phyloP scores from a whole-genome alignment of 2,113 vertebrate genomes.

The Tricholaema leucomelas region DNA sequence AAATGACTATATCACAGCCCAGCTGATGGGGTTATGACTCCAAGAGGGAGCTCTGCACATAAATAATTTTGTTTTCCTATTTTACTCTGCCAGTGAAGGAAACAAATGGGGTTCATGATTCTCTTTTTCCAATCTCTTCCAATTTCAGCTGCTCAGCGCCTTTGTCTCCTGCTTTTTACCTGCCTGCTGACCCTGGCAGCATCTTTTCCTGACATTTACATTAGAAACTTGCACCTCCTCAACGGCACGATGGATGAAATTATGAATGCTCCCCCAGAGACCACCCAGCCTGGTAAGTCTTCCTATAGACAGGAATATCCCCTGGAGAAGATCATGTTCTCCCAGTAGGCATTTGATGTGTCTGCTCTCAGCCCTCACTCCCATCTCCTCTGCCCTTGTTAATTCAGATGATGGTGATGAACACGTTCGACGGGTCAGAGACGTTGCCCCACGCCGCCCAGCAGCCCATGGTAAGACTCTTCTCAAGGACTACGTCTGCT shows the following conservation, averaged over 20 bases:
- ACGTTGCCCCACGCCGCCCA: background rate
- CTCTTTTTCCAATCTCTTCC: background rate
- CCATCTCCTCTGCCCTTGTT: background rate
- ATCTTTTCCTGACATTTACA: slow-evolving; percentile 24
- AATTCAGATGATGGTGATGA: background rate
- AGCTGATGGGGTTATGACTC: background rate
- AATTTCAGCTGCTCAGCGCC: slow-evolving; percentile 12
- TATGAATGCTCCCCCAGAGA: slow-evolving; percentile 1
- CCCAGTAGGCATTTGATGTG: background rate
- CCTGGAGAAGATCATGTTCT: background rate
- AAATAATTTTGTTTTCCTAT: background rate
- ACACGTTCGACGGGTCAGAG: slow-evolving; percentile 28
- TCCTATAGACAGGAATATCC: background rate
- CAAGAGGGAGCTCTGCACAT: background rate
- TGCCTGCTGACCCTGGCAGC: slow-evolving; percentile 24
- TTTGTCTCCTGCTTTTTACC: slow-evolving; percentile 6
- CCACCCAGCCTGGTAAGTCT: background rate
- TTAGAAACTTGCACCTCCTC: slow-evolving; percentile 35
- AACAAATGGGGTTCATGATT: background rate
- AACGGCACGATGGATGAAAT: slow-evolving; percentile 36
- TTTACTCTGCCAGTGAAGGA: background rate
- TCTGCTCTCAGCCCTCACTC: background rate
- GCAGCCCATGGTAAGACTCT: background rate
- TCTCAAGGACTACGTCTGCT: background rate
- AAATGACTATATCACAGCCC: background rate